These are phyloP conservation scores for Galago senegalensis DNA, from an alignment of 2,797 vertebrate genomes.

Conservation along the genomic window DNA sequence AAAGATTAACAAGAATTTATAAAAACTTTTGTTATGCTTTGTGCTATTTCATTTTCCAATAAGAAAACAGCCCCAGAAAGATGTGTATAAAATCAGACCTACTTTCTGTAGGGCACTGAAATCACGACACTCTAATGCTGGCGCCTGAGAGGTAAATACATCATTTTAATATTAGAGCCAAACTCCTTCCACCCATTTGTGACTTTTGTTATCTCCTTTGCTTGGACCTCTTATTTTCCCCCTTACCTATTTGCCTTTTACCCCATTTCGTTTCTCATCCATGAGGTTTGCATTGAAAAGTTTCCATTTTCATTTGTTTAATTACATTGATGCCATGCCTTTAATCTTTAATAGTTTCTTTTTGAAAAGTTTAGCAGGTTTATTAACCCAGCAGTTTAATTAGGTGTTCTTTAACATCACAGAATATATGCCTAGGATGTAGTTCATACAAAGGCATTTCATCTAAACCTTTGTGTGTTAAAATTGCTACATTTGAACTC, in stretches of 20 bases:
- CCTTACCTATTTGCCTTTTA: background rate
- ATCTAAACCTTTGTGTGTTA: slow-evolving; percentile 47
- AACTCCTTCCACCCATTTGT: background rate
- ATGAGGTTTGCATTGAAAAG: slow-evolving; percentile 59
- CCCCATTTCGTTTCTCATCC: slow-evolving; percentile 1
- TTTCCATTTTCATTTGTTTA: slow-evolving; percentile 83
- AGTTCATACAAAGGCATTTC: slow-evolving; percentile 29
- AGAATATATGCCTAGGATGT: slow-evolving; percentile 57
- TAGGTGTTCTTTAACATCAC: slow-evolving; percentile 60
- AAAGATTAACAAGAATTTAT: background rate
- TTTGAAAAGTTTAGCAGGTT: slow-evolving; percentile 46
- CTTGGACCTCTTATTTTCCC: slow-evolving; percentile 38
- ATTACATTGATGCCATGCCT: slow-evolving; percentile 64
- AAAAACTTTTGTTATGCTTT: slow-evolving; percentile 40
- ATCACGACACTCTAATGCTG: slow-evolving; percentile 13
- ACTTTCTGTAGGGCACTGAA: slow-evolving; percentile 23
- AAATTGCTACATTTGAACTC: slow-evolving; percentile 62
- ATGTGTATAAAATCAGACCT: slow-evolving; percentile 50
- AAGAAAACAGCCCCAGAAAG: slow-evolving; percentile 64
- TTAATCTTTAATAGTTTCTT: slow-evolving; percentile 68
- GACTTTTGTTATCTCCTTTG: background rate
- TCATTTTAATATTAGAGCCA: slow-evolving; percentile 57
- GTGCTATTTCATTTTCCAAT: slow-evolving; percentile 42
- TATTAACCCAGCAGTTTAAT: slow-evolving; percentile 73
- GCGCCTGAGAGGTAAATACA: slow-evolving; percentile 43